Evolutionary conservation across 2,888 invertebrate species (phyloP), one percentile per base, ranked within the genome.

Genomic region (Oxyscelio sp.): DNA sequence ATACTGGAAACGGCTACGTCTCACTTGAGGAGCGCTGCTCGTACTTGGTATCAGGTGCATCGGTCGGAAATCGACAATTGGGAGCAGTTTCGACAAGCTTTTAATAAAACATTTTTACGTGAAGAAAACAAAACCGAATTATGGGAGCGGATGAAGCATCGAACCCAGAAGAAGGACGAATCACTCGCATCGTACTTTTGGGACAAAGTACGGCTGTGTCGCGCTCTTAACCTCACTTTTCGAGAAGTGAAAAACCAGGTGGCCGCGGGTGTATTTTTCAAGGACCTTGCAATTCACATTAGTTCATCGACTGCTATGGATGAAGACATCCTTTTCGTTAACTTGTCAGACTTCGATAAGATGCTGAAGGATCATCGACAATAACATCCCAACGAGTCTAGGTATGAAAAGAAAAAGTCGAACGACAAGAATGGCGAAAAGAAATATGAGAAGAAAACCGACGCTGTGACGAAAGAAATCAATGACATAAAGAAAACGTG

Each of bases 131-230:
- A 17, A 24, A n/a, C 63, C 1, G 77, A 83, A 8, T 17, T 68
- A 6, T 85, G 79, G 77, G 70, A 83, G 2, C 63, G 79, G 8
- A 77, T 85, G 85, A 24, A 66, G 34, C 59, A 45, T 0, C 73
- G 82, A 1, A 22, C 17, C 6, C 82, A 85, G 50, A 43, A 43
- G 0, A 24, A 68, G 13, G 73, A 73, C 9, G 86, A 86, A 58
- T 15, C 56, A 1, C 17, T 86, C 3, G 50, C 71, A 0, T 50
- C 74, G 2, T 85, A 87, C 45, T 86, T 61, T 58, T 48, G 73
- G 17, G 79, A 81, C 1, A 85, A 87, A 45, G 75, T 79, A 3
- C 71, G 58, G 38, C 56, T 83, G 9, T 82, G 78, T 40, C 78
- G 58, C 8, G 21, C 48, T 40, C 52, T 85, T 4, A 38, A 56